Evolutionary conservation across 1,140 invertebrate species (phyloP), one percentile per base, ranked within the genome.

Genomic region (Cotesia chilonis): DNA sequence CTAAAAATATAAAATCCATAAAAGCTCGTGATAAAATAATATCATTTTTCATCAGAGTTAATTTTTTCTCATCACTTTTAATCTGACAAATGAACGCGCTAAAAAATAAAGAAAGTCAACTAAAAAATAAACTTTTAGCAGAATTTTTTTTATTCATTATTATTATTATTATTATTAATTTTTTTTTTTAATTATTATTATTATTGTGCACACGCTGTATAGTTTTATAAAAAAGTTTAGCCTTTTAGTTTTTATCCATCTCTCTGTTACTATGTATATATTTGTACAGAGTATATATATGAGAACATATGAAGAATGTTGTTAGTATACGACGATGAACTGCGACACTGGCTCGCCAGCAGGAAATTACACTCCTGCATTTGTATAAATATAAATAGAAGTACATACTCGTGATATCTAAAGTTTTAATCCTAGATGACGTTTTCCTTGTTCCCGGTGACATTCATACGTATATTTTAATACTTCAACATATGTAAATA

Each of bases 371-470:
- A 70, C 66, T 47, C 41, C 41, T 47, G 10, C 41, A 47, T 47
- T 47, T 47, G 41, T 47, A 47, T 47, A 47, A 47, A 47, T 47
- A 47, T 7, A 47, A 6, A 47, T 47, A 36, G 7, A 28, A 4
- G 17, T 17, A 5, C 60, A 63, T 38, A 36, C 35, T 12, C 35
- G 35, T 63, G 35, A 12, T 63, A 63, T 36, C 28, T 63, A 63
- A 28, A 63, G 36, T 36, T 55, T 70, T 70, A 70, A 70, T 70
- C 59, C 68, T 70, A 63, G 57, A 63, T 70, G 68, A 70, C 59
- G 38, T 64, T 35, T n/a, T 47, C 63, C 20, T 38, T 20, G 47
- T 41, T 47, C 17, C 10, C 17, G 28, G 59, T 70, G 52, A 63
- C 47, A 64, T 61, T 37, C 17, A 36, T 35, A 41, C 14, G 55